These are phyloP conservation scores for Bubalus kerabau DNA, from an alignment of 2,113 vertebrate species.

Conservation along the genomic window DNA sequence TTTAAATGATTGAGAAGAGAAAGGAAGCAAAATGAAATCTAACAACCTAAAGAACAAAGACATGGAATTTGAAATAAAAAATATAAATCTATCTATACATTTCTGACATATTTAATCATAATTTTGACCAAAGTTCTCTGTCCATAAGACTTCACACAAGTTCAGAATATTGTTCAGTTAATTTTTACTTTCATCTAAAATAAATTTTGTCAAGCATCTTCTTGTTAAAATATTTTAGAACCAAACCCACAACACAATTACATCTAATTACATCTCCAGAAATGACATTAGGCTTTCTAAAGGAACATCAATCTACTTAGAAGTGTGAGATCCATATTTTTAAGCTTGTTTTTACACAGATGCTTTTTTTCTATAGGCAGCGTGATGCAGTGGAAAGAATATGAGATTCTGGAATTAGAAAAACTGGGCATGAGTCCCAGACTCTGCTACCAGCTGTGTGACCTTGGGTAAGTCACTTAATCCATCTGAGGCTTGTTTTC, in stretches of 20 bases:
- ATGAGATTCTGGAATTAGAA: constrained; percentile 1
- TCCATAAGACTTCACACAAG: neutral
- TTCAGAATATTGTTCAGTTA: neutral
- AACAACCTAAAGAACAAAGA: neutral
- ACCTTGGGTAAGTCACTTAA: constrained; percentile 29
- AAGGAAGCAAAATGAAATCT: neutral
- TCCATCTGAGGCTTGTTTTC: neutral
- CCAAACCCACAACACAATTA: constrained; percentile 21
- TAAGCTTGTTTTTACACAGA: neutral
- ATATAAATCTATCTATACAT: neutral
- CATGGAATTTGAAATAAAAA: constrained; percentile 5
- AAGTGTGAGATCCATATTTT: constrained; percentile 42
- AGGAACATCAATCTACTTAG: neutral
- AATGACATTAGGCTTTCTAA: constrained; percentile 29
- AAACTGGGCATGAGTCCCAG: constrained; percentile 7
- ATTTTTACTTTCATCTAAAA: constrained; percentile 16
- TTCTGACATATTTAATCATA: neutral
- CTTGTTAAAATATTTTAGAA: constrained; percentile 24
- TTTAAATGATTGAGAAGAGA: neutral
- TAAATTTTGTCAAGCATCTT: neutral
- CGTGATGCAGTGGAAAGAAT: neutral
- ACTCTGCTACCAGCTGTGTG: neutral
- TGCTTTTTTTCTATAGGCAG: neutral
- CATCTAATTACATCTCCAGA: constrained; percentile 20
- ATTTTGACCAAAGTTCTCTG: neutral